Evolutionary conservation across 2,113 vertebrate genomes (phyloP).

Genomic region (Cricetomys ansorgei): DNA sequence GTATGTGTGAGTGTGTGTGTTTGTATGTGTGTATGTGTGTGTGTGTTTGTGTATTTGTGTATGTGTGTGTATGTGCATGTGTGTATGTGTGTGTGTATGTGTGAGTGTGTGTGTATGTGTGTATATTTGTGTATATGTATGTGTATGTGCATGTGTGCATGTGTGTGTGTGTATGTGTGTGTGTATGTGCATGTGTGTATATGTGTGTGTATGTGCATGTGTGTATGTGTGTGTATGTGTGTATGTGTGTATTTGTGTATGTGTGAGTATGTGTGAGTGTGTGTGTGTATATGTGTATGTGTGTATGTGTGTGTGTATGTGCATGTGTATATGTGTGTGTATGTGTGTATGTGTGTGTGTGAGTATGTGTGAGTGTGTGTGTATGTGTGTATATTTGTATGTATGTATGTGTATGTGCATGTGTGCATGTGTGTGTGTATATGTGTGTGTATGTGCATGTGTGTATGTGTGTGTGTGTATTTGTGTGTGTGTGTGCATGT

Average conservation of each 20-base stretch:
- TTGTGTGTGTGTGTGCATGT: conserved; percentile 9
- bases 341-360: background rate
- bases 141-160: background rate
- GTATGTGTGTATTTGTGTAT: fast-evolving
- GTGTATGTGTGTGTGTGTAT: background rate
- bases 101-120: fast-evolving
- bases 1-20: conserved; percentile 24
- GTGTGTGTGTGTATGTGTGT: background rate
- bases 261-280: conserved; percentile 4
- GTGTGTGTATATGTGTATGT: background rate
- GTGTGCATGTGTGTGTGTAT: background rate
- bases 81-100: background rate
- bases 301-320: background rate
- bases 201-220: conserved; percentile 8
- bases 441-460: background rate
- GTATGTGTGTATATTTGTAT: background rate
- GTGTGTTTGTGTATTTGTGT: background rate
- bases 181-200: too few species aligned
- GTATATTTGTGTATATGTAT: too few species aligned
- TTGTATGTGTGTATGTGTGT: background rate
- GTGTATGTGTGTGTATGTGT: background rate
- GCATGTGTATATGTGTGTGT: background rate
- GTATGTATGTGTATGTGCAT: too few species aligned
- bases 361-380: background rate
- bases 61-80: background rate